Evolutionary conservation across 2,888 invertebrate genomes (phyloP).

Genomic region (Hydrotaea cyrtoneurina): DNA sequence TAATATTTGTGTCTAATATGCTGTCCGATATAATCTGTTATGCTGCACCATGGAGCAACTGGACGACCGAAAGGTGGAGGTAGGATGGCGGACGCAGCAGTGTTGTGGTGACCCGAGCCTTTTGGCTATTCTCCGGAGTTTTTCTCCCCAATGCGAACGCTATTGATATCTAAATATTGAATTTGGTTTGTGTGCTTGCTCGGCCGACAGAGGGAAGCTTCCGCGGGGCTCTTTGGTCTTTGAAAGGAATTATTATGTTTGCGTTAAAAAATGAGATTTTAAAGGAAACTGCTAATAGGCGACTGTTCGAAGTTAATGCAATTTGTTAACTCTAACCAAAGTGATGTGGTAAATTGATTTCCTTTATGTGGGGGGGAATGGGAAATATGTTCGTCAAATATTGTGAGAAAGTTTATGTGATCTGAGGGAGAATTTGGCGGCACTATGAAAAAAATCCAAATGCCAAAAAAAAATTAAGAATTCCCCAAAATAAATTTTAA

Average conservation of each 20-base stretch:
- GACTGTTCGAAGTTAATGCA: not conserved
- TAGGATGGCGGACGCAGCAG: too few species aligned
- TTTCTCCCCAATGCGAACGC: not conserved
- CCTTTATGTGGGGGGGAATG: not conserved
- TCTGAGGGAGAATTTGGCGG: too few species aligned
- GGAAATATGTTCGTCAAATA: too few species aligned
- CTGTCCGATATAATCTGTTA: conserved; percentile 62
- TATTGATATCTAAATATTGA: conserved; percentile 50
- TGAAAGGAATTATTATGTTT: conserved; percentile 44
- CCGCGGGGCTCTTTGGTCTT: conserved; percentile 8
- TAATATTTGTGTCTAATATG: conserved; percentile 64
- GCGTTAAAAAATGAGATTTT: conserved; percentile 36
- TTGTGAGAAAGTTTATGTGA: too few species aligned
- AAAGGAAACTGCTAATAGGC: not conserved
- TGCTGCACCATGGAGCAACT: not conserved
- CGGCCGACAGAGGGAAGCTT: not conserved
- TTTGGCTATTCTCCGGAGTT: conserved; percentile 13
- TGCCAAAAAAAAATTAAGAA: too few species aligned
- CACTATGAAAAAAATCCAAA: too few species aligned
- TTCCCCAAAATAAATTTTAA: too few species aligned
- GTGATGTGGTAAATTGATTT: conserved; percentile 22
- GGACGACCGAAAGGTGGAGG: not conserved
- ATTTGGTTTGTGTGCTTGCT: not conserved
- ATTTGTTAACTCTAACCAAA: not conserved
- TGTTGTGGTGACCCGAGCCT: conserved; percentile 24